Evolutionary conservation across 2,113 vertebrate species (phyloP).

Genomic region (Podarcis raffonei): DNA sequence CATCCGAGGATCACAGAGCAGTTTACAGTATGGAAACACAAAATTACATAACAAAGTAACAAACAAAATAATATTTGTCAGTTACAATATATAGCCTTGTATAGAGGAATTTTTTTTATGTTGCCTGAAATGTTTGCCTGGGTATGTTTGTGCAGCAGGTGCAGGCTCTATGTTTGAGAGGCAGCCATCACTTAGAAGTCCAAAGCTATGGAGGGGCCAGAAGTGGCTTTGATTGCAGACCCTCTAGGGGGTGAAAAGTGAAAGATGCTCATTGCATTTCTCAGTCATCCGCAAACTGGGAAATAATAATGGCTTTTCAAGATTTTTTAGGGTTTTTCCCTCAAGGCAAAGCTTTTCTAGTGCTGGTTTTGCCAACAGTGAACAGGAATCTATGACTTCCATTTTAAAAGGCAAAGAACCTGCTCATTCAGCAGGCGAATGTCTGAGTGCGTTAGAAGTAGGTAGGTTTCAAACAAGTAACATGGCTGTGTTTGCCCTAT

Average conservation of each 20-base stretch:
- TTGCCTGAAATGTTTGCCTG: conserved; percentile 29
- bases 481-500: too few relatives aligned
- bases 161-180: background rate
- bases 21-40: too few relatives aligned
- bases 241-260: background rate
- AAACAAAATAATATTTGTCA: background rate
- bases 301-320: background rate
- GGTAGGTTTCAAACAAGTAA: too few relatives aligned
- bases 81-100: conserved; percentile 15
- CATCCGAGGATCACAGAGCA: too few relatives aligned
- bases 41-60: too few relatives aligned
- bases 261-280: background rate
- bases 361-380: background rate
- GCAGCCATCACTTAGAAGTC: conserved; percentile 11
- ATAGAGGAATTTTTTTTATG: background rate
- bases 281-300: background rate
- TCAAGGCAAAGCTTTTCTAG: background rate
- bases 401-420: too few relatives aligned
- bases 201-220: background rate
- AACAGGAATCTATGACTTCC: background rate
- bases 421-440: too few relatives aligned
- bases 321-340: background rate
- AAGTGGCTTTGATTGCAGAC: background rate
- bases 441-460: too few relatives aligned
- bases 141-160: conserved; percentile 16